Evolutionary conservation across 2,797 vertebrate genomes (phyloP).

Genomic region (Notolepis coatsorum): DNA sequence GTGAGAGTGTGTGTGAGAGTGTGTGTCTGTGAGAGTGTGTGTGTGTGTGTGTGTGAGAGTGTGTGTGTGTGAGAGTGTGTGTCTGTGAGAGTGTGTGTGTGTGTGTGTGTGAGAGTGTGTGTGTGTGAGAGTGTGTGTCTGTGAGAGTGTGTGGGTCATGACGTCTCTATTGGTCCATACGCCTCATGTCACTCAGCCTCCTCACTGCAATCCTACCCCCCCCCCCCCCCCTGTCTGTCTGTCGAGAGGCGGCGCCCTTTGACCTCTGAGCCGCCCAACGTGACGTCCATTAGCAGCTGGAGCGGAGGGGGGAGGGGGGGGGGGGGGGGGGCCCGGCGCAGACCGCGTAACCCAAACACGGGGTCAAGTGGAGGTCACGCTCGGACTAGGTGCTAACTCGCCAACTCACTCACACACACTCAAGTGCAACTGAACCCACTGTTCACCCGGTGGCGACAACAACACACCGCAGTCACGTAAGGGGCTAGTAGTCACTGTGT

Average conservation of each 20-base stretch:
- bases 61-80: constrained; percentile 24
- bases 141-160: not conserved
- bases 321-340: constrained; percentile 33
- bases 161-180: constrained; percentile 77
- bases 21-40: not conserved
- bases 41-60: not conserved
- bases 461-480: no score
- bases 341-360: constrained; percentile 65
- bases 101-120: no score
- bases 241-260: constrained; percentile 63
- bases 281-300: constrained; percentile 86
- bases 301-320: constrained; percentile 26
- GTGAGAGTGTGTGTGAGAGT: no score
- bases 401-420: constrained; percentile 95
- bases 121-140: not conserved
- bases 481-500: no score
- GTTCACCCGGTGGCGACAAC: not conserved
- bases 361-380: constrained; percentile 87
- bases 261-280: constrained; percentile 69
- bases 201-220: constrained; percentile 86
- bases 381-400: constrained; percentile 96
- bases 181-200: constrained; percentile 85
- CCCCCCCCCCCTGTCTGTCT: constrained; percentile 82
- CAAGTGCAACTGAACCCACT: constrained; percentile 84
- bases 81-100: no score